These are phyloP conservation scores for Pseudomyrmex sp. DNA, from an alignment of 1,140 invertebrate species.

Conservation along the genomic window DNA sequence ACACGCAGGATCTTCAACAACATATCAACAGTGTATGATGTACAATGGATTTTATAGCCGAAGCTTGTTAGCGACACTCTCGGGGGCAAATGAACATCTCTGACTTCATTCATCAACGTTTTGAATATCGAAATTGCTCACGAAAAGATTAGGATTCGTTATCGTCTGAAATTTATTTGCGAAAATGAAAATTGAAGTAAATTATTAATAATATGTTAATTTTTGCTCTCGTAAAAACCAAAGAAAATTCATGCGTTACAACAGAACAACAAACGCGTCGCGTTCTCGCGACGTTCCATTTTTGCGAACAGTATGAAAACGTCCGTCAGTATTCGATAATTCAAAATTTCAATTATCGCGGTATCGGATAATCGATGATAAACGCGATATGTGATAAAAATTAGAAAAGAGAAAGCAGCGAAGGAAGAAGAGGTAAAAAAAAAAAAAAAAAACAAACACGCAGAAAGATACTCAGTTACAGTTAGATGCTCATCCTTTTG, in stretches of 20 bases:
- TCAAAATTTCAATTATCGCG: constrained; percentile 1
- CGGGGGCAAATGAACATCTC: constrained; percentile 26
- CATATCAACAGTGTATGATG: constrained; percentile 69
- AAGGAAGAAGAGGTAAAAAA: not conserved
- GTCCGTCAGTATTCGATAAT: not conserved
- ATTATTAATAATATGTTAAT: too few species aligned
- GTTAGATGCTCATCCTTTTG: constrained; percentile 48
- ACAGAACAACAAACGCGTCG: too few species aligned
- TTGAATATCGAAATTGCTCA: constrained; percentile 11
- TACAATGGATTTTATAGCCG: constrained; percentile 33
- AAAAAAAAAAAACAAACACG: not conserved
- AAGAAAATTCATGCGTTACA: too few species aligned
- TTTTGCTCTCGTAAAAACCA: too few species aligned
- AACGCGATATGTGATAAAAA: too few species aligned
- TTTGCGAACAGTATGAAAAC: too few species aligned
- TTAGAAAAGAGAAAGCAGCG: too few species aligned
- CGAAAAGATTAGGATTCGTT: not conserved
- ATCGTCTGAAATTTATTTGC: constrained; percentile 14
- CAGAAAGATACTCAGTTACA: constrained; percentile 35
- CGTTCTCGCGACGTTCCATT: too few species aligned
- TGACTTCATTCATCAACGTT: constrained; percentile 40
- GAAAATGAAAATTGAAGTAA: too few species aligned
- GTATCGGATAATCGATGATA: not conserved
- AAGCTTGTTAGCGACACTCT: constrained; percentile 40
- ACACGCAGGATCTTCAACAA: constrained; percentile 61